Conservation (phyloP, 1,140 invertebrate genomes). For the Laupala kohalensis region DNA sequence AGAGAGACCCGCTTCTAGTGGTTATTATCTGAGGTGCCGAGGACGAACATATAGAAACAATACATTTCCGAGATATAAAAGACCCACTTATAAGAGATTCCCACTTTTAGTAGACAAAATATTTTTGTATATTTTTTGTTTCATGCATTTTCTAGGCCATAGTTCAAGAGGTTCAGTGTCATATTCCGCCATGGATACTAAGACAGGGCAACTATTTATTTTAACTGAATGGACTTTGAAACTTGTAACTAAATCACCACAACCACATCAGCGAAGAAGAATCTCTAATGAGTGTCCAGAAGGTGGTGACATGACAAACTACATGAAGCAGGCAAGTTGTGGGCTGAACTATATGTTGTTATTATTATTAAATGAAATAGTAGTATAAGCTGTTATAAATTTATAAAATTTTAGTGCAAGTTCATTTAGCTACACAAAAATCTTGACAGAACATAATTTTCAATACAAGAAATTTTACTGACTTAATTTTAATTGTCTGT, state of each 20-base stretch:
- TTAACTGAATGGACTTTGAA: constrained; percentile 55
- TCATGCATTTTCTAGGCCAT: constrained; percentile 33
- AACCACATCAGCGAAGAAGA: not conserved
- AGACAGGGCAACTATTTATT: constrained; percentile 49
- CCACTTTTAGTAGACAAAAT: too few relatives aligned
- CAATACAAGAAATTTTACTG: too few relatives aligned
- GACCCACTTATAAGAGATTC: too few relatives aligned
- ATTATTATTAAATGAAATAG: not conserved
- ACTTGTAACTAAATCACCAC: constrained; percentile 14
- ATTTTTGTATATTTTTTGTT: too few relatives aligned
- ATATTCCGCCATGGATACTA: constrained; percentile 51
- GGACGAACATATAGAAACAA: too few relatives aligned
- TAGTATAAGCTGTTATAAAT: not conserved
- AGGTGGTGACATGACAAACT: constrained; percentile 28
- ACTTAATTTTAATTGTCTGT: too few relatives aligned
- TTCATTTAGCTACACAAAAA: not conserved
- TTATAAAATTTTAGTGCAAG: not conserved
- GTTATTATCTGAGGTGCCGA: too few relatives aligned
- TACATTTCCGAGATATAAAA: too few relatives aligned
- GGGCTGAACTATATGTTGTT: too few relatives aligned
- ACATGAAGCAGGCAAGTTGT: constrained; percentile 39
- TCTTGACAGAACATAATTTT: constrained; percentile 1
- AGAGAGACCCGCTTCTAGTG: too few relatives aligned
- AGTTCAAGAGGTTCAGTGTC: constrained; percentile 49
- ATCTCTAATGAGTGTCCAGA: constrained; percentile 15